Conservation (phyloP, 2,113 vertebrate genomes). For the Galemys pyrenaicus region DNA sequence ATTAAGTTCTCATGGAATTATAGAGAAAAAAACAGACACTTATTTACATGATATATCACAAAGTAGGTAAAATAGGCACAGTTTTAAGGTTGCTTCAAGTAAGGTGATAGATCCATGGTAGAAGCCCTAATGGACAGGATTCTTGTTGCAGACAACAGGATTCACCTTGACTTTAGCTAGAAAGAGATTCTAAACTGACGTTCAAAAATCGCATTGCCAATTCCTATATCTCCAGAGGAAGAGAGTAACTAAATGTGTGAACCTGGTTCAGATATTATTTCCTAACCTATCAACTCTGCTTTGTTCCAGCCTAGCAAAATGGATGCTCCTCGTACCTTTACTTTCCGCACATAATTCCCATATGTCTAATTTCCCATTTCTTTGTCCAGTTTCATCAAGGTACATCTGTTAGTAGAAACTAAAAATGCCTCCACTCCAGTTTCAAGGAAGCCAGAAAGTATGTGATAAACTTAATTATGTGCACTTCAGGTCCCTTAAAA, state of each 20-base stretch:
- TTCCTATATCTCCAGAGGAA: not conserved
- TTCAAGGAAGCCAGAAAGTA: not conserved
- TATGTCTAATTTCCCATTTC: not conserved
- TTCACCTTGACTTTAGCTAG: not conserved
- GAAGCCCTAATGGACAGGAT: not conserved
- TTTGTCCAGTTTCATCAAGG: not conserved
- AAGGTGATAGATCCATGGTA: not conserved
- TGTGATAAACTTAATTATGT: not conserved
- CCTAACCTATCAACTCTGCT: not conserved
- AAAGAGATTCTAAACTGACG: not conserved
- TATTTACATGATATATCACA: not conserved
- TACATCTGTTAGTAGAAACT: not conserved
- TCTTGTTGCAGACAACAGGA: not conserved
- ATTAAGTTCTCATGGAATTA: not conserved
- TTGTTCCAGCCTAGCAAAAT: not conserved
- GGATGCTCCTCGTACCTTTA: not conserved
- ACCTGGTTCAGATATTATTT: not conserved
- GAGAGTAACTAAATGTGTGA: no score
- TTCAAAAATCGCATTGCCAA: not conserved
- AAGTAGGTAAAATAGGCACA: not conserved
- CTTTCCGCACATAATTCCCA: not conserved
- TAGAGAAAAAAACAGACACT: not conserved
- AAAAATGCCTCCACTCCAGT: not conserved
- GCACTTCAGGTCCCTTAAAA: not conserved
- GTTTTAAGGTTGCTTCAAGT: constrained; percentile 13